Evolutionary conservation across 2,797 vertebrate species (phyloP).

Genomic region (Thunnus albacares): DNA sequence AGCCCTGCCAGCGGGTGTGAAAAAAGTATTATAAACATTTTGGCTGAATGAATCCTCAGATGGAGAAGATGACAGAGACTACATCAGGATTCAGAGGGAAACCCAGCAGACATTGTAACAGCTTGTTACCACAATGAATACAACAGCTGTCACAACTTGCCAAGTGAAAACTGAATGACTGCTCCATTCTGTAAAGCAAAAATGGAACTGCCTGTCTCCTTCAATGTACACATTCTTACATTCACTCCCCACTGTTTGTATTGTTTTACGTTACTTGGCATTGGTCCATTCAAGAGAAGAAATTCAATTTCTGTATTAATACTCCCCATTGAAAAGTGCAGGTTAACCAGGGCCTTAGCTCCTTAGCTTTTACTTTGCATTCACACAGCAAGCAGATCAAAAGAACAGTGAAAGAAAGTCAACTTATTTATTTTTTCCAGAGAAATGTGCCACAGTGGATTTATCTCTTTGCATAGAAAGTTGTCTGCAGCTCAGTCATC

Average conservation of each 20-base stretch:
- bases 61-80: constrained; percentile 44
- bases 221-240: constrained; percentile 14
- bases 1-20: constrained; percentile 25
- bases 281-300: constrained; percentile 12
- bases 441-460: neutral
- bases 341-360: neutral
- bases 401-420: neutral
- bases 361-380: neutral
- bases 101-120: constrained; percentile 48
- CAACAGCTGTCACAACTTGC: constrained; percentile 55
- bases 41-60: constrained; percentile 46
- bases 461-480: constrained; percentile 9
- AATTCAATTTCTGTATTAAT: neutral
- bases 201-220: constrained; percentile 26
- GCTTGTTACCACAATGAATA: constrained; percentile 57
- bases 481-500: neutral
- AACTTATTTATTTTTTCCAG: neutral
- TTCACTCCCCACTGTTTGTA: constrained; percentile 7
- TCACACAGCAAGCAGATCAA: constrained; percentile 3
- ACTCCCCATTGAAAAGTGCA: neutral
- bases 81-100: constrained; percentile 55
- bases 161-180: constrained; percentile 51
- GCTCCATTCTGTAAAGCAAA: constrained; percentile 30
- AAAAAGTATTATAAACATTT: constrained; percentile 40
- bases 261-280: constrained; percentile 1